phyloP scores from a whole-genome alignment of 1,140 invertebrate genomes.

The Saccostrea cuccullata region DNA sequence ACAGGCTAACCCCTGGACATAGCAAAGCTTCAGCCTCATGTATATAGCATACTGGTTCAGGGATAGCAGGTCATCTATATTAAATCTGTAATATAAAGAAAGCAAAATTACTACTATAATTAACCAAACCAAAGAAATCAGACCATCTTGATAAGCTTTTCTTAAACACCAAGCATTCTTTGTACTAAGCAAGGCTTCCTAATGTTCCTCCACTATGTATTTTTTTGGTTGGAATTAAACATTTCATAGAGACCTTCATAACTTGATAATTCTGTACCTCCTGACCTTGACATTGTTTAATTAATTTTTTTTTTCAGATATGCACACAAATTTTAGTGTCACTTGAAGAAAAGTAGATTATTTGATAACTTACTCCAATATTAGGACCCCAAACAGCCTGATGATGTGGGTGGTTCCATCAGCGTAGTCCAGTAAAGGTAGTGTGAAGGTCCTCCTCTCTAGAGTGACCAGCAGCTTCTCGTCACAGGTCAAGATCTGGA shows the following conservation, averaged over 20 bases:
- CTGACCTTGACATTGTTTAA: no score
- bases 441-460: neutral
- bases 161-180: no score
- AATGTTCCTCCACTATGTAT: no score
- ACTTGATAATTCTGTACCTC: no score
- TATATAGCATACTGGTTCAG: neutral
- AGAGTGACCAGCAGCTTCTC: neutral
- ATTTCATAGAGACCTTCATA: no score
- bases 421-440: slow-evolving; percentile 10
- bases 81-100: neutral
- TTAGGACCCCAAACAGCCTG: slow-evolving; percentile 7
- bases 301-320: no score
- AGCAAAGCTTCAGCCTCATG: slow-evolving; percentile 34
- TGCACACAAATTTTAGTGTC: no score
- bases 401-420: slow-evolving; percentile 14
- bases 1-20: neutral
- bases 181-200: no score
- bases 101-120: neutral
- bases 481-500: slow-evolving; percentile 21
- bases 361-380: slow-evolving; percentile 12
- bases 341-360: no score
- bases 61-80: slow-evolving; percentile 25
- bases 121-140: no score
- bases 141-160: no score
- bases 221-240: no score